Evolutionary conservation across 2,113 vertebrate species (phyloP).

Genomic region (Castor canadensis): DNA sequence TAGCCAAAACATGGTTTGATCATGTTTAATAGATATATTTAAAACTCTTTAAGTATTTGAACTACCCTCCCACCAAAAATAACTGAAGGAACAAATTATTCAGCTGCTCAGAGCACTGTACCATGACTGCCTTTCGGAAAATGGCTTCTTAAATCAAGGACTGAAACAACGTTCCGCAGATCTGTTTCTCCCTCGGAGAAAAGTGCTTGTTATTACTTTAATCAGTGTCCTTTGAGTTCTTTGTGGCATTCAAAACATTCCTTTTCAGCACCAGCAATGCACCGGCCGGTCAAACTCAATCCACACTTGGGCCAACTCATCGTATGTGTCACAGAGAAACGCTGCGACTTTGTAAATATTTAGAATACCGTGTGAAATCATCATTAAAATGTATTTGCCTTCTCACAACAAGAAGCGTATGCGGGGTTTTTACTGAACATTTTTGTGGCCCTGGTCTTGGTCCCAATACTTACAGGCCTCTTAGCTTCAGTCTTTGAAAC

Average conservation of each 20-base stretch:
- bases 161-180: slow-evolving; percentile 52
- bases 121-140: slow-evolving; percentile 54
- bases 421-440: neutral
- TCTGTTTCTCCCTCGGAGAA: slow-evolving; percentile 62
- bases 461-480: neutral
- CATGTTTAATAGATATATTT: neutral
- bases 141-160: slow-evolving; percentile 58
- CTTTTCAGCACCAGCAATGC: slow-evolving; percentile 58
- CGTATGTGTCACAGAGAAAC: neutral
- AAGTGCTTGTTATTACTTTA: slow-evolving; percentile 68
- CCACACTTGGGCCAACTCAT: neutral
- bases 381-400: neutral
- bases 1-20: neutral
- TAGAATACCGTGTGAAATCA: neutral
- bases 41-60: neutral
- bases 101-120: neutral
- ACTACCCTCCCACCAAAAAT: neutral
- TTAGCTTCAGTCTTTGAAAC: neutral
- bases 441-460: neutral
- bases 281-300: neutral
- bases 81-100: neutral
- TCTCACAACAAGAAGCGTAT: neutral
- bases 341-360: neutral
- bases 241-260: slow-evolving; percentile 77
- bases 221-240: slow-evolving; percentile 74